phyloP scores from a whole-genome alignment of 2,797 vertebrate genomes.

The Pangasius larnaudii region DNA sequence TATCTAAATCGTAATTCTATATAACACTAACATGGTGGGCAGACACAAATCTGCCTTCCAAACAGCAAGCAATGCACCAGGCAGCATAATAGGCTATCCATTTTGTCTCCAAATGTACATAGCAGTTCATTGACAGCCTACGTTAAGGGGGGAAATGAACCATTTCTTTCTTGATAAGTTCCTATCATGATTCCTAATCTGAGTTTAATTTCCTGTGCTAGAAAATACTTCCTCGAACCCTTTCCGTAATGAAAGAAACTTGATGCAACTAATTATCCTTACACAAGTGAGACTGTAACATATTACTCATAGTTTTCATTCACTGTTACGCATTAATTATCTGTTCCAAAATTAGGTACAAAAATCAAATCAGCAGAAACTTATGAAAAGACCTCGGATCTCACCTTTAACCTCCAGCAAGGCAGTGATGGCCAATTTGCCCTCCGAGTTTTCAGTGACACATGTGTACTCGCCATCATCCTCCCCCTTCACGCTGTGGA shows the following conservation, averaged over 20 bases:
- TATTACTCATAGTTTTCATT: neutral
- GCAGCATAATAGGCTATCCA: neutral
- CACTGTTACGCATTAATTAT: neutral
- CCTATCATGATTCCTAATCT: neutral
- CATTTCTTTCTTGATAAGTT: neutral
- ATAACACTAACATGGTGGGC: neutral
- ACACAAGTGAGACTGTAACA: neutral
- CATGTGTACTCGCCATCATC: conserved; percentile 89
- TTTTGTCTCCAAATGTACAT: neutral
- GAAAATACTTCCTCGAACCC: neutral
- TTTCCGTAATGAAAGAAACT: neutral
- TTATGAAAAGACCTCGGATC: neutral
- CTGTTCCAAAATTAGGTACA: neutral
- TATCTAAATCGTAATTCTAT: neutral
- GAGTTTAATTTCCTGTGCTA: conserved; percentile 13
- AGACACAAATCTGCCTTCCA: neutral
- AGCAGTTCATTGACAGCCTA: neutral
- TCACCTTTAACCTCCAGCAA: conserved; percentile 88
- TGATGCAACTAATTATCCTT: neutral
- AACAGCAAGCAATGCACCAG: neutral
- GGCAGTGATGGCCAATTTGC: conserved; percentile 81
- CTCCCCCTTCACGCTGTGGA: conserved; percentile 73
- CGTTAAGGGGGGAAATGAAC: neutral
- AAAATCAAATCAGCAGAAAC: neutral
- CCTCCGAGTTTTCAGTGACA: conserved; percentile 84